phyloP scores from a whole-genome alignment of 2,797 vertebrate genomes.

The Pagetopsis macropterus region DNA sequence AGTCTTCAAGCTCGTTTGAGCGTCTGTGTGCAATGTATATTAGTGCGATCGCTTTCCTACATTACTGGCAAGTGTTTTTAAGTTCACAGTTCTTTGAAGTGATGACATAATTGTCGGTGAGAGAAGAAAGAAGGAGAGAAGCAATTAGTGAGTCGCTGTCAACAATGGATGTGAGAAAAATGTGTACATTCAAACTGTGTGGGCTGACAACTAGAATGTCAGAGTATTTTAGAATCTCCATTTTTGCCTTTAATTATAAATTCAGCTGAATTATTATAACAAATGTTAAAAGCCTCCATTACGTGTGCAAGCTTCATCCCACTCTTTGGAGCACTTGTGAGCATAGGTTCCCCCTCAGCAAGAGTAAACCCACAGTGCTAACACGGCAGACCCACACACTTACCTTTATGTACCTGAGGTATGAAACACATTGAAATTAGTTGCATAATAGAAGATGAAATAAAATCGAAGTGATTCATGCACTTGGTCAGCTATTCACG shows the following conservation, averaged over 20 bases:
- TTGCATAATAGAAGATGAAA: conserved; percentile 25
- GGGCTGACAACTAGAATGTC: conserved; percentile 52
- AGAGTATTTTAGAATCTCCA: conserved; percentile 41
- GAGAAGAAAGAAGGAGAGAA: conserved; percentile 35
- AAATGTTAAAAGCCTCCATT: conserved; percentile 49
- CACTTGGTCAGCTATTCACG: neutral
- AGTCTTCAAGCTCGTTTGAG: neutral
- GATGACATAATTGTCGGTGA: conserved; percentile 37
- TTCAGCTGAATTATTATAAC: conserved; percentile 44
- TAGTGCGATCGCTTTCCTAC: conserved; percentile 3
- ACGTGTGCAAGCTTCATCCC: conserved; percentile 17
- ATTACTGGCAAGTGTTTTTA: conserved; percentile 17
- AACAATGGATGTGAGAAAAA: conserved; percentile 46
- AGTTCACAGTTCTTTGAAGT: conserved; percentile 48
- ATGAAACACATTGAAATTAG: conserved; percentile 37
- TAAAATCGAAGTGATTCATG: conserved; percentile 28
- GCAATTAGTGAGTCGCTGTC: conserved; percentile 62
- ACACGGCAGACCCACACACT: conserved; percentile 42
- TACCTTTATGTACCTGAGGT: conserved; percentile 38
- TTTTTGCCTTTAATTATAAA: conserved; percentile 58
- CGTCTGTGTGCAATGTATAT: conserved; percentile 1
- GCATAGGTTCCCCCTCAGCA: conserved; percentile 28
- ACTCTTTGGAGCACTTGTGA: conserved; percentile 37
- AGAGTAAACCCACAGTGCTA: neutral
- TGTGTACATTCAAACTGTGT: conserved; percentile 46